Evolutionary conservation across 1,140 invertebrate species (phyloP).

Genomic region (Achroia grisella): DNA sequence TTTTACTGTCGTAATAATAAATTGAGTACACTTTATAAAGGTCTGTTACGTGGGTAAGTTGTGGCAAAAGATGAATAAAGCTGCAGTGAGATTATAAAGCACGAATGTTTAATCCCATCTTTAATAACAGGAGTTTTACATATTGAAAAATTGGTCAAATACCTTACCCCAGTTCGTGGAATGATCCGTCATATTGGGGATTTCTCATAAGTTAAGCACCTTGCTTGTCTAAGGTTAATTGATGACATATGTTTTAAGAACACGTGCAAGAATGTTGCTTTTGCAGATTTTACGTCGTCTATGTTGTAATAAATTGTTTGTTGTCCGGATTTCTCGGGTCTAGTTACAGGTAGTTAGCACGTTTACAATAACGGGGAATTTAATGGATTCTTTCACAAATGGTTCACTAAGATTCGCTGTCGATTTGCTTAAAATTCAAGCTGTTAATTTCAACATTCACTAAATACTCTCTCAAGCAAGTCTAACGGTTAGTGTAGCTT

Average conservation of each 20-base stretch:
- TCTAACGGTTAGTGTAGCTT: no score
- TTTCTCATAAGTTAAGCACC: conserved; percentile 14
- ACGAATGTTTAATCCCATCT: neutral
- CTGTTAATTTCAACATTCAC: no score
- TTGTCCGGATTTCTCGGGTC: neutral
- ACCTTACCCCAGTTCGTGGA: neutral
- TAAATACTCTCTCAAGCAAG: no score
- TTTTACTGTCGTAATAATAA: no score
- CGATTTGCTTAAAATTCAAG: no score
- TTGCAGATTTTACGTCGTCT: conserved; percentile 43
- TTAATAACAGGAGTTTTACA: neutral
- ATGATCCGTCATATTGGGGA: conserved; percentile 17
- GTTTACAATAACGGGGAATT: no score
- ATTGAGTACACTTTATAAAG: no score
- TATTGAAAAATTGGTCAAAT: neutral
- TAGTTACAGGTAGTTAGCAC: no score
- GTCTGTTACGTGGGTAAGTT: no score
- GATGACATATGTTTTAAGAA: conserved; percentile 38
- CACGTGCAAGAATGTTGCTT: conserved; percentile 53
- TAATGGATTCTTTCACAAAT: no score
- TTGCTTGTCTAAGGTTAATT: conserved; percentile 37
- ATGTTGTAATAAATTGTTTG: conserved; percentile 30
- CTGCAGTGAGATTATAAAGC: neutral
- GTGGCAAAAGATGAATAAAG: conserved; percentile 5
- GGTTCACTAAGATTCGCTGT: no score